Evolutionary conservation across 2,888 invertebrate genomes (phyloP).

Genomic region (Lepidocyrtoides sp.): DNA sequence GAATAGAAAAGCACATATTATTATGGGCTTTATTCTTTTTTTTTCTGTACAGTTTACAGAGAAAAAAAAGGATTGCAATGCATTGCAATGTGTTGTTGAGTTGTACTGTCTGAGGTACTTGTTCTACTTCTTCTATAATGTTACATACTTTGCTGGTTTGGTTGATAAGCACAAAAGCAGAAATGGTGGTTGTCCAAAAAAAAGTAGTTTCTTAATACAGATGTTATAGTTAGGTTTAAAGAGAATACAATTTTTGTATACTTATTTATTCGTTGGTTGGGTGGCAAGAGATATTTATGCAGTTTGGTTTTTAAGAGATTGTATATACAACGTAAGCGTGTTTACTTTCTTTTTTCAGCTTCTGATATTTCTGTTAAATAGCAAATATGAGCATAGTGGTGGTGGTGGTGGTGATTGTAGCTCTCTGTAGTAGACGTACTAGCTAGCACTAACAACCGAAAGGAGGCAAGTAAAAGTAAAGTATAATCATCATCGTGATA

Average conservation of each 20-base stretch:
- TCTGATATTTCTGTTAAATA: slow-evolving; percentile 47
- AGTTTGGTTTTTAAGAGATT: not conserved
- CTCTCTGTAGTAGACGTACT: no score
- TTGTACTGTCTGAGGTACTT: slow-evolving; percentile 21
- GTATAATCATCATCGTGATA: slow-evolving; percentile 54
- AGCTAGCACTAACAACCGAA: slow-evolving; percentile 22
- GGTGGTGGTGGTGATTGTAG: no score
- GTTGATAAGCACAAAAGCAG: not conserved
- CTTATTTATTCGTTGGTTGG: slow-evolving; percentile 26
- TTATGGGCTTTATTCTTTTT: slow-evolving; percentile 69
- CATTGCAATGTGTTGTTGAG: slow-evolving; percentile 61
- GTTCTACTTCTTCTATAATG: not conserved
- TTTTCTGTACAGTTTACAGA: slow-evolving; percentile 58
- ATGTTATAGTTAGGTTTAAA: no score
- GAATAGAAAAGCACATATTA: slow-evolving; percentile 79
- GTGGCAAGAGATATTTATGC: slow-evolving; percentile 34
- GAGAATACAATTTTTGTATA: not conserved
- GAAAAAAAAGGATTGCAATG: slow-evolving; percentile 67
- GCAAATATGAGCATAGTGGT: slow-evolving; percentile 34
- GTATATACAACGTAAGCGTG: slow-evolving; percentile 16
- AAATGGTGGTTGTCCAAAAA: not conserved
- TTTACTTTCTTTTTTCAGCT: slow-evolving; percentile 15
- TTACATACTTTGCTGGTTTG: not conserved
- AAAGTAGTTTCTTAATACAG: not conserved
- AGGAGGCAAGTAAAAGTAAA: slow-evolving; percentile 48